Percentiles rank a stretch among this genome's conserved stretches.
Evolutionary conservation across 1,140 invertebrate genomes (phyloP).

Genomic region (Hyles vespertilio): DNA sequence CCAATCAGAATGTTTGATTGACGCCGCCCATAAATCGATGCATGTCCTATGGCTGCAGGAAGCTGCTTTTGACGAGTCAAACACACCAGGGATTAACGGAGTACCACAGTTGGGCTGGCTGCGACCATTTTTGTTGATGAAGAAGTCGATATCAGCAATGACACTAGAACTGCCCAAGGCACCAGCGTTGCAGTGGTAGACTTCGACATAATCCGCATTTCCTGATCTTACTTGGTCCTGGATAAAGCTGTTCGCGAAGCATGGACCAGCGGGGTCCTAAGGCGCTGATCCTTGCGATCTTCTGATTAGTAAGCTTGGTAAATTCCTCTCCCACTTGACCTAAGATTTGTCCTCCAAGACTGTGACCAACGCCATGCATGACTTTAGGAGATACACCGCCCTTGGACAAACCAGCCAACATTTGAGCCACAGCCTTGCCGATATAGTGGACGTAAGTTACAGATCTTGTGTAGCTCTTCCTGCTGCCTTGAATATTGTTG

Average conservation of each 20-base stretch:
- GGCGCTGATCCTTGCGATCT: conserved; percentile 77
- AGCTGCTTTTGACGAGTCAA: conserved; percentile 60
- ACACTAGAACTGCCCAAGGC: conserved; percentile 80
- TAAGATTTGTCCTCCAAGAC: conserved; percentile 75
- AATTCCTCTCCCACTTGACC: conserved; percentile 72
- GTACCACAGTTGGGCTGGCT: conserved; percentile 72
- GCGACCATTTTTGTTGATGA: conserved; percentile 84
- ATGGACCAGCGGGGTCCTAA: conserved; percentile 85
- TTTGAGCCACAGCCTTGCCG: conserved; percentile 49
- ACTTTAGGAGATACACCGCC: conserved; percentile 50
- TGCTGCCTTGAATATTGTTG: conserved; percentile 49
- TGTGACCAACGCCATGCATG: conserved; percentile 69
- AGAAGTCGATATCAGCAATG: conserved; percentile 86
- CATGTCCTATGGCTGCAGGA: conserved; percentile 81
- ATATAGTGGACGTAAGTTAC: conserved; percentile 63
- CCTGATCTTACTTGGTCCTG: conserved; percentile 76
- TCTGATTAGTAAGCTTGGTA: conserved; percentile 45
- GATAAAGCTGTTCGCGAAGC: conserved; percentile 76
- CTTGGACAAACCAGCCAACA: conserved; percentile 38
- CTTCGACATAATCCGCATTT: conserved; percentile 82
- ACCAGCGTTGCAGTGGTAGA: conserved; percentile 86
- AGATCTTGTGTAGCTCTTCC: conserved; percentile 61
- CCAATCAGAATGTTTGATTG: conserved; percentile 68
- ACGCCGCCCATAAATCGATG: conserved; percentile 79
- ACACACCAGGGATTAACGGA: conserved; percentile 67